Evolutionary conservation across 2,113 vertebrate genomes (phyloP).

Genomic region (Neomonachus schauinslandi): DNA sequence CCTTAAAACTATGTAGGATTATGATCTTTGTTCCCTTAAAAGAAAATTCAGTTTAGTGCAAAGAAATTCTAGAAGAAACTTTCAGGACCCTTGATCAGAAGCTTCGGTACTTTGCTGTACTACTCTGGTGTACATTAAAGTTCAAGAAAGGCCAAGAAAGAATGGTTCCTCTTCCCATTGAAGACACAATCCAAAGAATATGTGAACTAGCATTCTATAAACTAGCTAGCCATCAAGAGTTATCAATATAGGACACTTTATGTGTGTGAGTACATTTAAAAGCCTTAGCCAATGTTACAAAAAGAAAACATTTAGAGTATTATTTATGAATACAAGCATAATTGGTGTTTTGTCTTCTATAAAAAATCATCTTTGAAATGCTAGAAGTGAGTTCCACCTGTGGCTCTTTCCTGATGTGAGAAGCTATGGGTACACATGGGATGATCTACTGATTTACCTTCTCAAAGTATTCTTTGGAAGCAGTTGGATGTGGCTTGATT

Average conservation of each 20-base stretch:
- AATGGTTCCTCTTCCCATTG: background rate
- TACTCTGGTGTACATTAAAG: background rate
- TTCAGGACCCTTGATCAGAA: slow-evolving; percentile 62
- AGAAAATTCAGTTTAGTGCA: slow-evolving; percentile 16
- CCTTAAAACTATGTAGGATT: background rate
- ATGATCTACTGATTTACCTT: slow-evolving; percentile 89
- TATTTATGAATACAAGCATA: slow-evolving; percentile 22
- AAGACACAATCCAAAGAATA: background rate
- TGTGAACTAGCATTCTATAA: background rate
- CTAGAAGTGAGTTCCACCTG: slow-evolving; percentile 34
- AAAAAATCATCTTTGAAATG: slow-evolving; percentile 62
- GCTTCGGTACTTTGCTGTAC: background rate
- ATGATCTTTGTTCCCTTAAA: background rate
- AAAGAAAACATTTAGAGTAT: background rate
- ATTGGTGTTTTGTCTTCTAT: slow-evolving; percentile 36
- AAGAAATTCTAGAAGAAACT: slow-evolving; percentile 30
- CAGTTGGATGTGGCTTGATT: slow-evolving; percentile 95
- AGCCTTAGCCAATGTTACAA: background rate
- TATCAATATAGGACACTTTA: background rate
- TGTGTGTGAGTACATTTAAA: background rate
- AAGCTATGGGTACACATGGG: background rate
- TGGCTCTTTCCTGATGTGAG: background rate
- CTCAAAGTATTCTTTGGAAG: slow-evolving; percentile 96
- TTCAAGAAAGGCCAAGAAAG: background rate
- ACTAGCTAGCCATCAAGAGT: background rate